A percentile compares a stretch with the other conserved stretches of the same genome.
These are phyloP conservation scores for Calephelis virginiensis DNA, from an alignment of 1,140 invertebrate species.

Conservation along the genomic window DNA sequence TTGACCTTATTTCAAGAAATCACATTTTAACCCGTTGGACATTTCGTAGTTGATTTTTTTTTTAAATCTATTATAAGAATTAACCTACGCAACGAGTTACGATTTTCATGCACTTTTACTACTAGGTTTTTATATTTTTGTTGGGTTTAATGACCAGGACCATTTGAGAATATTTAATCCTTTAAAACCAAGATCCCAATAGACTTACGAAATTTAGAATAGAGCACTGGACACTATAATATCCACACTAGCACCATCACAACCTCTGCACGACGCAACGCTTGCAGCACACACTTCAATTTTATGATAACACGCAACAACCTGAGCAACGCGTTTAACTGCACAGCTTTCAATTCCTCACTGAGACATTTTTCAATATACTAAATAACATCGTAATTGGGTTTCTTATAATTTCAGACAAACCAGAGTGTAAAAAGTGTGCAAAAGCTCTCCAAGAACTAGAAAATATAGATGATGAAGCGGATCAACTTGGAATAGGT, in stretches of 20 bases:
- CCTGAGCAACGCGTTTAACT: slow-evolving; percentile 63
- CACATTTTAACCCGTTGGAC: neutral
- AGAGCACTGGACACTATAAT: slow-evolving; percentile 19
- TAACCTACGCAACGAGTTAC: neutral
- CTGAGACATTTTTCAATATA: slow-evolving; percentile 50
- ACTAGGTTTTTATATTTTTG: slow-evolving; percentile 3
- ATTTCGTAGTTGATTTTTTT: neutral
- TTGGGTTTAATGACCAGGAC: slow-evolving; percentile 1
- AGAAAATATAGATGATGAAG: slow-evolving; percentile 97
- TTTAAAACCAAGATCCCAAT: neutral
- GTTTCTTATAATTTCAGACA: slow-evolving; percentile 82
- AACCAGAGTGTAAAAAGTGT: slow-evolving; percentile 94
- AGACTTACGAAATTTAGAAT: slow-evolving; percentile 8
- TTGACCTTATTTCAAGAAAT: slow-evolving; percentile 57
- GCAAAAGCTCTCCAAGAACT: slow-evolving; percentile 92
- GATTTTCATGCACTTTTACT: neutral
- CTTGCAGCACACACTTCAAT: slow-evolving; percentile 59
- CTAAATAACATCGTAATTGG: slow-evolving; percentile 17
- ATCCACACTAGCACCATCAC: slow-evolving; percentile 25
- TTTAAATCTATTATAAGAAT: neutral
- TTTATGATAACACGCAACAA: slow-evolving; percentile 59
- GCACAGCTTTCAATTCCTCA: slow-evolving; percentile 62
- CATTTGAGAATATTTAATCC: neutral
- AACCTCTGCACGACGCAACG: slow-evolving; percentile 58
- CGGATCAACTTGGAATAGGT: slow-evolving; percentile 95